Evolutionary conservation across 1,140 invertebrate species (phyloP).

Genomic region (Ceratina australensis): DNA sequence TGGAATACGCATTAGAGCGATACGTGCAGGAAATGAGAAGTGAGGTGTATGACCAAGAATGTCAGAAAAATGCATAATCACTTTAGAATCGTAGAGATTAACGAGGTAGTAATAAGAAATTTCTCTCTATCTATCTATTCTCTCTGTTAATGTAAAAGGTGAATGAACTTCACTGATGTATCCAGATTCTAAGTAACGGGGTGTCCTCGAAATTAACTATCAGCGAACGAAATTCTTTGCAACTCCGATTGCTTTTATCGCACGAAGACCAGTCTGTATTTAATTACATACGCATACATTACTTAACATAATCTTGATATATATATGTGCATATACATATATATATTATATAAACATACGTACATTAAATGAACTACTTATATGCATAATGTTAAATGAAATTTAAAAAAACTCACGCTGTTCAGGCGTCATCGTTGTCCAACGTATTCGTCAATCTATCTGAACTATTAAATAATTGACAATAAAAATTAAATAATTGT

Average conservation of each 20-base stretch:
- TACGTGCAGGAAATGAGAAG: conserved; percentile 41
- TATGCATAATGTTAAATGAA: conserved; percentile 24
- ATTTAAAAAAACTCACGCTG: conserved; percentile 41
- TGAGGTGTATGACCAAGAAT: conserved; percentile 70
- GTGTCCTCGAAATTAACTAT: conserved; percentile 67
- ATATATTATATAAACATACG: conserved; percentile 29
- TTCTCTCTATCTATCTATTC: conserved; percentile 7
- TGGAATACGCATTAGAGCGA: not conserved
- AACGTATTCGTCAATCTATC: conserved; percentile 2
- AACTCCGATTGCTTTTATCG: conserved; percentile 55
- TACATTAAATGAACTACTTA: conserved; percentile 34
- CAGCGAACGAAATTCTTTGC: conserved; percentile 50
- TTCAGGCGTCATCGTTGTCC: conserved; percentile 19
- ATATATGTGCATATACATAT: not conserved
- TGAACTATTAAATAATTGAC: not conserved
- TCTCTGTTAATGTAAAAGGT: conserved; percentile 12
- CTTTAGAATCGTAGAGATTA: conserved; percentile 39
- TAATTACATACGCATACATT: conserved; percentile 49
- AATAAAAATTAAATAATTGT: not conserved
- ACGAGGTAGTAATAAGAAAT: conserved; percentile 10
- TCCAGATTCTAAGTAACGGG: conserved; percentile 68
- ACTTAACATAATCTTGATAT: conserved; percentile 51
- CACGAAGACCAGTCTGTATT: conserved; percentile 63
- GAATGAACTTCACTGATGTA: conserved; percentile 9
- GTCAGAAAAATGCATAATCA: conserved; percentile 77